These are phyloP conservation scores for Pardosa pseudoannulata DNA, from an alignment of 2,888 invertebrate genomes.

Conservation along the genomic window DNA sequence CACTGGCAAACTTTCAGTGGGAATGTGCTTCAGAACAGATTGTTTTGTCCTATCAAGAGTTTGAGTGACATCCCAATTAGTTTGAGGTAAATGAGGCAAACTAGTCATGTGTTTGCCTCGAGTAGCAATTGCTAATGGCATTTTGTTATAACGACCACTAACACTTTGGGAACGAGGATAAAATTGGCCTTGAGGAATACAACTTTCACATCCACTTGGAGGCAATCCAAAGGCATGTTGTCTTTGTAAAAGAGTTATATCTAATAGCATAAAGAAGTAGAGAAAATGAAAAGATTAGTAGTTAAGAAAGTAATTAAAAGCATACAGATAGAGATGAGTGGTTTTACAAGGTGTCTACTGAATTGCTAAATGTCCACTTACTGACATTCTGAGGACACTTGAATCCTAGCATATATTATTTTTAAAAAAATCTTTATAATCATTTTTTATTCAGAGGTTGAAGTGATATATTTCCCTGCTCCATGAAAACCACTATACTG, in stretches of 20 bases:
- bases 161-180: background rate
- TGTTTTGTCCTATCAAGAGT: slow-evolving; percentile 40
- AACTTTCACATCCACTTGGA: slow-evolving; percentile 65
- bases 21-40: slow-evolving; percentile 6
- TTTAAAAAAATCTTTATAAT: no score
- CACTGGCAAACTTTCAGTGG: slow-evolving; percentile 10
- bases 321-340: background rate
- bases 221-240: slow-evolving; percentile 51
- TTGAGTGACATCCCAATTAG: slow-evolving; percentile 36
- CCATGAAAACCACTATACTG: no score
- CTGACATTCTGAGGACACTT: no score
- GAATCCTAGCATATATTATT: no score
- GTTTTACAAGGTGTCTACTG: no score
- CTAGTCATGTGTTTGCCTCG: background rate
- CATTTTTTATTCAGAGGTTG: no score
- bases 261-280: slow-evolving; percentile 33
- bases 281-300: slow-evolving; percentile 1
- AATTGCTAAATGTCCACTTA: no score
- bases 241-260: slow-evolving; percentile 61
- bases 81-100: slow-evolving; percentile 1
- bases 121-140: background rate
- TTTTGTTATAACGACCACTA: background rate
- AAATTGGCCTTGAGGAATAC: slow-evolving; percentile 1
- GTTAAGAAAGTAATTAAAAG: background rate
- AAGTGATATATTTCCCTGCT: no score